A percentile compares a stretch with the other conserved stretches of the same genome.
These are phyloP conservation scores for Eunapius fragilis DNA, from an alignment of 37 sponge, comb jelly and placozoan genomes.

Conservation along the genomic window DNA sequence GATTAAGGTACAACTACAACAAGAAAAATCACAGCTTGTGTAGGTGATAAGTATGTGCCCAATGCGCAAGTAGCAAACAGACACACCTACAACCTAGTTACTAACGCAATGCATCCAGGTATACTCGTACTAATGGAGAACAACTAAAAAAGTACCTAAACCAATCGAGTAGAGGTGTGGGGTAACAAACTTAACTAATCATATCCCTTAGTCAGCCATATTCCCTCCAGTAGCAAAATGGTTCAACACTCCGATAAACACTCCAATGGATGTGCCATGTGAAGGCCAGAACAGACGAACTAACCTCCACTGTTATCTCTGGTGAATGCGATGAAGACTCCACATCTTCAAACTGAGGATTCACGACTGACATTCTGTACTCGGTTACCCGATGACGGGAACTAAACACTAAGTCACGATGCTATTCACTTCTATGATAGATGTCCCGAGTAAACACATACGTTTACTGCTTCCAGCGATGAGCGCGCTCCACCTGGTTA, in stretches of 20 bases:
- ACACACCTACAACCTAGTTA: too few species aligned
- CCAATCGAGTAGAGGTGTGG: too few species aligned
- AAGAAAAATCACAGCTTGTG: too few species aligned
- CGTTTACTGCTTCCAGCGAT: not conserved
- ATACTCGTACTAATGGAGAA: too few species aligned
- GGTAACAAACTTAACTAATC: not conserved
- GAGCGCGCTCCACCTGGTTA: not conserved
- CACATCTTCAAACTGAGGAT: not conserved
- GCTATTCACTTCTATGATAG: not conserved
- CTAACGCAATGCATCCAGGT: too few species aligned
- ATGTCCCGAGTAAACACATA: not conserved
- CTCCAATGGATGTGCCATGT: not conserved
- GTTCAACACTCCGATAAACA: not conserved
- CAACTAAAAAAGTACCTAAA: too few species aligned
- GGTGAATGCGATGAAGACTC: not conserved
- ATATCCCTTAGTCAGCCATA: not conserved
- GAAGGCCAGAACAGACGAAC: not conserved
- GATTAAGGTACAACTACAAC: too few species aligned
- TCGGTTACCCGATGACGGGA: not conserved
- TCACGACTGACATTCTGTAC: not conserved
- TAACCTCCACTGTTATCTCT: not conserved
- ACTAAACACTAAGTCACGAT: not conserved
- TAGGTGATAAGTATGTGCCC: too few species aligned
- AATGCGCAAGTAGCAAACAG: too few species aligned
- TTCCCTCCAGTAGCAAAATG: not conserved